phyloP scores from a whole-genome alignment of 2,888 invertebrate species.

The Furcula furcula region DNA sequence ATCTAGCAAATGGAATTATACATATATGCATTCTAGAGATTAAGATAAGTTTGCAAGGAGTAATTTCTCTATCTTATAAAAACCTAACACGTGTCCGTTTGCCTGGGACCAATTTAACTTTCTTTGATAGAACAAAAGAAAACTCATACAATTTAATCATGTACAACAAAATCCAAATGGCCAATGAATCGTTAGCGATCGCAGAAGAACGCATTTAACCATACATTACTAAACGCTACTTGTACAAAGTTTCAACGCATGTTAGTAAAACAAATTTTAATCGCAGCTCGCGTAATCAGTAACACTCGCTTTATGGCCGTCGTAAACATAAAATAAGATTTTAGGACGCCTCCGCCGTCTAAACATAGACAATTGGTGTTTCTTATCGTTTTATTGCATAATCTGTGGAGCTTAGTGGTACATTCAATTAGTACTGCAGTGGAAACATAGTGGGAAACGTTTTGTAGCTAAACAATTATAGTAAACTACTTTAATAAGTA shows the following conservation, averaged over 20 bases:
- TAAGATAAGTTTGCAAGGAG: too few species aligned
- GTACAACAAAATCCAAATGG: too few species aligned
- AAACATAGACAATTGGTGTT: conserved; percentile 34
- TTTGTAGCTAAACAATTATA: background rate
- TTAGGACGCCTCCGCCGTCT: conserved; percentile 16
- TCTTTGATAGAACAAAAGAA: too few species aligned
- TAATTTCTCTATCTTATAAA: too few species aligned
- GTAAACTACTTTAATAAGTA: too few species aligned
- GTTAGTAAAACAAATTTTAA: conserved; percentile 23
- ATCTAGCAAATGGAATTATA: too few species aligned
- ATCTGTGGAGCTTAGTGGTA: conserved; percentile 29
- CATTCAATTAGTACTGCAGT: conserved; percentile 25
- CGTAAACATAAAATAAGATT: conserved; percentile 28
- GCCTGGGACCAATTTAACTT: too few species aligned
- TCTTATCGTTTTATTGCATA: conserved; percentile 42
- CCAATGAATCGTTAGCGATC: too few species aligned
- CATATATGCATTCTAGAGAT: too few species aligned
- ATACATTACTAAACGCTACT: background rate
- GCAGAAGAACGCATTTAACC: background rate
- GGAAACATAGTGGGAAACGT: conserved; percentile 5
- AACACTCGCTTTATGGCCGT: conserved; percentile 14
- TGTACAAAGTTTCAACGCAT: conserved; percentile 13
- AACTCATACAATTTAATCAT: too few species aligned
- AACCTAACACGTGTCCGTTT: too few species aligned
- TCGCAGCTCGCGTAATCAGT: conserved; percentile 18